These are phyloP conservation scores for Melospiza georgiana DNA, from an alignment of 2,113 vertebrate species.

Conservation along the genomic window DNA sequence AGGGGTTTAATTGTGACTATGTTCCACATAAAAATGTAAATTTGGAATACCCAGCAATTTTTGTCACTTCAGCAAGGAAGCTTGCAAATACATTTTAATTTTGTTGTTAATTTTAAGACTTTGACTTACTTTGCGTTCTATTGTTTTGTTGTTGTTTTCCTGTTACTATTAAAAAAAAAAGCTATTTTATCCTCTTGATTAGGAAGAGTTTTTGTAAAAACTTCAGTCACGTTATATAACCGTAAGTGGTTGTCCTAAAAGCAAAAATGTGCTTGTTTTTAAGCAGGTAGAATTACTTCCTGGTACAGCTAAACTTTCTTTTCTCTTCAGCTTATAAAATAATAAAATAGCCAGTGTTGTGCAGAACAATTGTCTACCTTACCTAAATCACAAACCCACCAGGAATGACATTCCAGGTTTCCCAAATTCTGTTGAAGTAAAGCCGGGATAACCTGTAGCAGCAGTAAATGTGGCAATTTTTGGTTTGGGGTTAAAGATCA, in stretches of 20 bases:
- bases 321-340: not conserved
- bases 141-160: not conserved
- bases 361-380: not conserved
- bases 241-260: not conserved
- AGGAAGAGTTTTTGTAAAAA: not conserved
- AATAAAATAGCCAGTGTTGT: not conserved
- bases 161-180: rapidly evolving
- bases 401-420: rapidly evolving
- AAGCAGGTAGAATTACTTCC: not conserved
- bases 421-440: not conserved
- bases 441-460: not conserved
- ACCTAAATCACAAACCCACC: not conserved
- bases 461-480: not conserved
- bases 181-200: not conserved
- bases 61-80: rapidly evolving
- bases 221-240: not conserved
- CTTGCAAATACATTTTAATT: not conserved
- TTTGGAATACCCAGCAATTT: rapidly evolving
- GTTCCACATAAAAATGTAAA: rapidly evolving
- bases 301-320: not conserved
- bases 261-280: not conserved
- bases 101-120: not conserved
- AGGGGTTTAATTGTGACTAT: rapidly evolving
- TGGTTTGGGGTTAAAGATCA: not conserved
- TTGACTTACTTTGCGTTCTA: rapidly evolving